Evolutionary conservation across 1,140 invertebrate genomes (phyloP).

Genomic region (Sycophaga agraensis): DNA sequence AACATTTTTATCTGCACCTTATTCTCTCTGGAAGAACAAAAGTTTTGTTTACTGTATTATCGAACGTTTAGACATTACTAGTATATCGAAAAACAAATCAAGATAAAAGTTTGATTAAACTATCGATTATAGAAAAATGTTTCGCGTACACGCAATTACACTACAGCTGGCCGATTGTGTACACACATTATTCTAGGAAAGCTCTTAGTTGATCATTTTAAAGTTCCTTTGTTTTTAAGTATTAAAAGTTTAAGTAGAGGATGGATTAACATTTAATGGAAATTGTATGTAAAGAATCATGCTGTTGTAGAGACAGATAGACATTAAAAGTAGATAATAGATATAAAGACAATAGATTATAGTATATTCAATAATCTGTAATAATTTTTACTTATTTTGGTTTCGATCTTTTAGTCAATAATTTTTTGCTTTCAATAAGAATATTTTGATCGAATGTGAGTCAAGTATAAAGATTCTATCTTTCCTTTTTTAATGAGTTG

Average conservation of each 20-base stretch:
- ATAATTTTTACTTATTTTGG: constrained; percentile 50
- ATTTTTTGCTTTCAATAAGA: constrained; percentile 48
- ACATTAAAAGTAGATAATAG: constrained; percentile 55
- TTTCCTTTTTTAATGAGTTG: constrained; percentile 56
- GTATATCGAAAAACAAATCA: constrained; percentile 15
- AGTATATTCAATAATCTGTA: constrained; percentile 51
- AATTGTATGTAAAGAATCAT: constrained; percentile 55
- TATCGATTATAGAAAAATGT: constrained; percentile 18
- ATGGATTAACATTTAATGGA: constrained; percentile 55
- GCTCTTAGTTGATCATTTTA: constrained; percentile 44
- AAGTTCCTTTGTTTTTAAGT: constrained; percentile 37
- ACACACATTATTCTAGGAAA: constrained; percentile 37
- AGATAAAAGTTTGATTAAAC: constrained; percentile 3
- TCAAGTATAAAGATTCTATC: constrained; percentile 52
- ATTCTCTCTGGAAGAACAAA: constrained; percentile 15
- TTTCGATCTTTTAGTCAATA: too few relatives aligned
- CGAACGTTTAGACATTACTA: constrained; percentile 16
- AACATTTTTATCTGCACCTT: not conserved
- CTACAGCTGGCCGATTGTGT: constrained; percentile 53
- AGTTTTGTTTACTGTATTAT: constrained; percentile 12
- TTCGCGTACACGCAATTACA: not conserved
- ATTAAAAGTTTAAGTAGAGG: constrained; percentile 53
- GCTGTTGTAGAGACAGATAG: constrained; percentile 53
- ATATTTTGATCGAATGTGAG: constrained; percentile 57
- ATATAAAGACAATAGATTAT: constrained; percentile 55